phyloP scores from a whole-genome alignment of 2,888 invertebrate species.

The Callyntrura sp. region DNA sequence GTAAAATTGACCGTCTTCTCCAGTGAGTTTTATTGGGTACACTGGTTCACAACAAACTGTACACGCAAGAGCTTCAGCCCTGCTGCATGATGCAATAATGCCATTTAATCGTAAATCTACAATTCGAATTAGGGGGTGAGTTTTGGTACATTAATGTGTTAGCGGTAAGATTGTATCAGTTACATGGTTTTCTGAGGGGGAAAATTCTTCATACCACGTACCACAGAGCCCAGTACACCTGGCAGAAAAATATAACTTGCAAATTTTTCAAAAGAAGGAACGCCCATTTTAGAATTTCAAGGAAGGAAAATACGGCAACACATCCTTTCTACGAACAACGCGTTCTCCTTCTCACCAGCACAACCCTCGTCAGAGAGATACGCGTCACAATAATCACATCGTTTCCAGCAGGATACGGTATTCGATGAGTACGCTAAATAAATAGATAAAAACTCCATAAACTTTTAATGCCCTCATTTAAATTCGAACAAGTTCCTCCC shows the following conservation, averaged over 20 bases:
- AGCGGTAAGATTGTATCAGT: conserved; percentile 1
- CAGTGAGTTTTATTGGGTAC: not conserved
- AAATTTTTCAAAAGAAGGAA: conserved; percentile 22
- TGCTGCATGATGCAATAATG: not conserved
- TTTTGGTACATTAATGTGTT: not conserved
- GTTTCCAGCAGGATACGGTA: conserved; percentile 36
- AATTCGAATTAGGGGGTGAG: conserved; percentile 21
- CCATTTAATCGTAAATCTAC: conserved; percentile 6
- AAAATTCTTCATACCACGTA: not conserved
- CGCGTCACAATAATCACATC: conserved; percentile 50
- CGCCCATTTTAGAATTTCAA: not conserved
- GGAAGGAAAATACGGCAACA: not conserved
- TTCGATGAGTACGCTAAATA: not conserved
- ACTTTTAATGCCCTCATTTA: conserved; percentile 35
- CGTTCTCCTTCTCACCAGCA: too few species aligned
- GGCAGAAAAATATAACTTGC: conserved; percentile 7
- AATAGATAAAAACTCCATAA: not conserved
- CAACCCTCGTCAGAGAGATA: not conserved
- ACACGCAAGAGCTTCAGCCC: not conserved
- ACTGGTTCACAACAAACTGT: not conserved
- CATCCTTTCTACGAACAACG: too few species aligned
- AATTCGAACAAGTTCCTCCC: conserved; percentile 36
- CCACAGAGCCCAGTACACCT: not conserved
- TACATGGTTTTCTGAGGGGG: not conserved
- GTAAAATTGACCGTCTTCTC: not conserved